These are phyloP conservation scores for Stenoptilia bipunctidactyla DNA, from an alignment of 2,888 invertebrate genomes.

Conservation along the genomic window DNA sequence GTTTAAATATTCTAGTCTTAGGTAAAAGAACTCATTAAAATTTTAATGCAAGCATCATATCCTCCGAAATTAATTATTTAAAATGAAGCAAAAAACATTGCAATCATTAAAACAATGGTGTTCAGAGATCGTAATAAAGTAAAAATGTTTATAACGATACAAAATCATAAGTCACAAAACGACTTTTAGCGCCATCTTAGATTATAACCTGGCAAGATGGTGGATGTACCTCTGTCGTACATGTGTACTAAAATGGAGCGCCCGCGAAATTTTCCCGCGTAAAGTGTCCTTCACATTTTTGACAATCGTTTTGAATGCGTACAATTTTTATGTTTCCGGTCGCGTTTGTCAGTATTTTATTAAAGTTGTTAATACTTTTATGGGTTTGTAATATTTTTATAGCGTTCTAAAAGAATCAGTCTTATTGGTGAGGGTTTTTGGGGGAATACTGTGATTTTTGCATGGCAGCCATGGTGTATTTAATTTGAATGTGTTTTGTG, in stretches of 20 bases:
- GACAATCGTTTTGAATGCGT: constrained; percentile 13
- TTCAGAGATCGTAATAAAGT: neutral
- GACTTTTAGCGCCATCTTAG: neutral
- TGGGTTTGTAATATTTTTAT: constrained; percentile 1
- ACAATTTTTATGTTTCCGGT: constrained; percentile 11
- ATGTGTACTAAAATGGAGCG: neutral
- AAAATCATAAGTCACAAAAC: neutral
- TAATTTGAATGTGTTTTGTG: no score
- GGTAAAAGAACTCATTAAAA: neutral
- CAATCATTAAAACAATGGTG: neutral
- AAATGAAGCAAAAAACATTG: neutral
- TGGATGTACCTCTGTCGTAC: neutral
- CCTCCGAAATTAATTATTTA: neutral
- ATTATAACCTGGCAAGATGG: constrained; percentile 1
- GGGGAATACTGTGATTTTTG: neutral
- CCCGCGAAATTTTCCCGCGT: constrained; percentile 4
- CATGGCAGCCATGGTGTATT: neutral
- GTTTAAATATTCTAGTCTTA: no score
- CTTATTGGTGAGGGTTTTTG: neutral
- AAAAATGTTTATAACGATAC: neutral
- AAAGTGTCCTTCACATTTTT: constrained; percentile 16
- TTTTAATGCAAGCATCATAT: neutral
- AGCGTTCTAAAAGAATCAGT: neutral
- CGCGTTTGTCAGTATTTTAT: constrained; percentile 11
- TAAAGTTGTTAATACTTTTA: constrained; percentile 7